Evolutionary conservation across 2,113 vertebrate genomes (phyloP).

Genomic region (Otus sunia): DNA sequence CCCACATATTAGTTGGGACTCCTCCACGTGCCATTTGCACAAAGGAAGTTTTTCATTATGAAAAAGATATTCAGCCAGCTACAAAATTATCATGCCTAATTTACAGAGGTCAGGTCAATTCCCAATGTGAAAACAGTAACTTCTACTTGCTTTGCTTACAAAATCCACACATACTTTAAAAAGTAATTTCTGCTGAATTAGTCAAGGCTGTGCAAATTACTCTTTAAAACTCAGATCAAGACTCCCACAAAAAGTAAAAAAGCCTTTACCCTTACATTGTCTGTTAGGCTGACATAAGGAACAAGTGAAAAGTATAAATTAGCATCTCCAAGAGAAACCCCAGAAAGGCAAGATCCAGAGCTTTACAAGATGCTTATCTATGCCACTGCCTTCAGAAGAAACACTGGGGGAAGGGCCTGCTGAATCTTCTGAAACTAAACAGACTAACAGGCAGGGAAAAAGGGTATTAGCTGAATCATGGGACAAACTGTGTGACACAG

Average conservation of each 20-base stretch:
- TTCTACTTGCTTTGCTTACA: background rate
- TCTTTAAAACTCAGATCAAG: background rate
- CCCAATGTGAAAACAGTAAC: background rate
- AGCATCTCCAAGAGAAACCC: slow-evolving; percentile 8
- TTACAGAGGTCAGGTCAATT: background rate
- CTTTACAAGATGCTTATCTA: slow-evolving; percentile 34
- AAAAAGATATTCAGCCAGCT: background rate
- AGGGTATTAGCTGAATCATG: background rate
- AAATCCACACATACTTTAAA: background rate
- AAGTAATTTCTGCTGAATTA: background rate
- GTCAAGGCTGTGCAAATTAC: background rate
- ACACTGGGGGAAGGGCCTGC: background rate
- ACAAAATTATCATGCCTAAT: background rate
- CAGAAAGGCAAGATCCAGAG: background rate
- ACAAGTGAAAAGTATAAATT: background rate
- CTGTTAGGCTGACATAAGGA: background rate
- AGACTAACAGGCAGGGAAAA: background rate
- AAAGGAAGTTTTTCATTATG: background rate
- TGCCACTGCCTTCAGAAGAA: background rate
- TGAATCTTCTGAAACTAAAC: background rate
- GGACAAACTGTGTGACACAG: background rate
- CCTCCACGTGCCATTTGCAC: background rate
- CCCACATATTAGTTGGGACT: background rate
- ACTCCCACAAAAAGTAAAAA: background rate
- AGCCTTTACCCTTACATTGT: background rate